Evolutionary conservation across 1,140 invertebrate genomes (phyloP).

Genomic region (Drosophila tsacasi): DNA sequence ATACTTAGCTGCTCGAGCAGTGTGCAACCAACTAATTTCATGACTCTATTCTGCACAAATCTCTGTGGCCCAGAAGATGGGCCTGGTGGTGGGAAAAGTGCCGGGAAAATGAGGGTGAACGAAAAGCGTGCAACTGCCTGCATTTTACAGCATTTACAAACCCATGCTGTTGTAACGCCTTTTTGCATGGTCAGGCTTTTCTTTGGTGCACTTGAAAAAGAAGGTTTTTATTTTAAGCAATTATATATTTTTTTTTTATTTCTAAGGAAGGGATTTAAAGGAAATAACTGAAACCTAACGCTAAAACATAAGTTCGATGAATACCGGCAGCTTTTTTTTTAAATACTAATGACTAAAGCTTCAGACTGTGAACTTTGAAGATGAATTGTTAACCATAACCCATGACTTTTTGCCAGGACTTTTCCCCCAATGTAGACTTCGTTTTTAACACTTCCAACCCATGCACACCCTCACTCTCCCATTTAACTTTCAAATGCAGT

Average conservation of each 20-base stretch:
- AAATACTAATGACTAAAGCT: too few relatives aligned
- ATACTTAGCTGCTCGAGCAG: conserved; percentile 43
- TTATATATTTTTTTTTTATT: not conserved
- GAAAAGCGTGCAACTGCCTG: conserved; percentile 32
- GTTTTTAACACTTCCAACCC: not conserved
- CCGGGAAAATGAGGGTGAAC: not conserved
- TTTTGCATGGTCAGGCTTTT: conserved; percentile 29
- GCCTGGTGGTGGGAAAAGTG: not conserved
- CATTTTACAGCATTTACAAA: conserved; percentile 68
- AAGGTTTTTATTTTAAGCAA: not conserved
- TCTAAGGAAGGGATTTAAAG: too few relatives aligned
- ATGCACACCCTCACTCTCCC: not conserved
- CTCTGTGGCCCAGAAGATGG: conserved; percentile 25
- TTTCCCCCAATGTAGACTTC: not conserved
- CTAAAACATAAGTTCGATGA: too few relatives aligned
- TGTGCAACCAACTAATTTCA: conserved; percentile 71
- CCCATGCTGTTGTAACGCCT: conserved; percentile 28
- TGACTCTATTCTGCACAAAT: conserved; percentile 72
- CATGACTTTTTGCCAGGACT: not conserved
- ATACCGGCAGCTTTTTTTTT: too few relatives aligned
- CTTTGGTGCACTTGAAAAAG: conserved; percentile 12
- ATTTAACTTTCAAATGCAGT: conserved; percentile 62
- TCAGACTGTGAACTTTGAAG: not conserved
- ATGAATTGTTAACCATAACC: not conserved
- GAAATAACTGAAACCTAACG: too few relatives aligned